Conservation (phyloP, 2,888 invertebrate genomes). For the Bedellia somnulentella region DNA sequence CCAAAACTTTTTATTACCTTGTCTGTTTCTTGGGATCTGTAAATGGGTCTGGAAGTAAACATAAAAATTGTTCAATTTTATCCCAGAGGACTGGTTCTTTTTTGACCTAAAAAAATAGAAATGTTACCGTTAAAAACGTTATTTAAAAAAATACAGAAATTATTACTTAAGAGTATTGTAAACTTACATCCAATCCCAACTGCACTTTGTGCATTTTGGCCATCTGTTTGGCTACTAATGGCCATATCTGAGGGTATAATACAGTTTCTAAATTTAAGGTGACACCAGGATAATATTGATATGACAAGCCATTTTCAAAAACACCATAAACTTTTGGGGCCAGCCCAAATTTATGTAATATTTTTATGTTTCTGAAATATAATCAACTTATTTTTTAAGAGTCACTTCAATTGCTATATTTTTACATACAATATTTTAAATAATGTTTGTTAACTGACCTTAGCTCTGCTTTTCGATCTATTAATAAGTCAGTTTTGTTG, state of each 20-base stretch:
- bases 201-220: constrained; percentile 76
- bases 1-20: too few species aligned
- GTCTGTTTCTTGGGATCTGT: constrained; percentile 67
- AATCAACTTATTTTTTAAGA: too few species aligned
- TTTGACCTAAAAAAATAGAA: constrained; percentile 25
- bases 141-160: not conserved
- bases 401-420: too few species aligned
- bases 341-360: constrained; percentile 67
- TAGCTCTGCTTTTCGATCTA: constrained; percentile 84
- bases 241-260: constrained; percentile 66
- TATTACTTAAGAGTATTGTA: not conserved
- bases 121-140: too few species aligned
- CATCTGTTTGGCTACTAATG: constrained; percentile 78
- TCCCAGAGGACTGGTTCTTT: constrained; percentile 73
- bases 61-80: constrained; percentile 73
- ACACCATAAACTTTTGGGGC: constrained; percentile 88
- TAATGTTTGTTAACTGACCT: constrained; percentile 34
- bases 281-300: constrained; percentile 82
- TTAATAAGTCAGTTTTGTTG: constrained; percentile 88
- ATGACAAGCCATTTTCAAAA: constrained; percentile 92
- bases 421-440: too few species aligned
- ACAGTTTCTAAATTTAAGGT: constrained; percentile 72
- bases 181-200: constrained; percentile 33
- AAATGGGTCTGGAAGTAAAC: constrained; percentile 73
- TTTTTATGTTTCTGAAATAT: constrained; percentile 36